Conservation (phyloP, 1,140 invertebrate genomes). For the Apis cerana region DNA sequence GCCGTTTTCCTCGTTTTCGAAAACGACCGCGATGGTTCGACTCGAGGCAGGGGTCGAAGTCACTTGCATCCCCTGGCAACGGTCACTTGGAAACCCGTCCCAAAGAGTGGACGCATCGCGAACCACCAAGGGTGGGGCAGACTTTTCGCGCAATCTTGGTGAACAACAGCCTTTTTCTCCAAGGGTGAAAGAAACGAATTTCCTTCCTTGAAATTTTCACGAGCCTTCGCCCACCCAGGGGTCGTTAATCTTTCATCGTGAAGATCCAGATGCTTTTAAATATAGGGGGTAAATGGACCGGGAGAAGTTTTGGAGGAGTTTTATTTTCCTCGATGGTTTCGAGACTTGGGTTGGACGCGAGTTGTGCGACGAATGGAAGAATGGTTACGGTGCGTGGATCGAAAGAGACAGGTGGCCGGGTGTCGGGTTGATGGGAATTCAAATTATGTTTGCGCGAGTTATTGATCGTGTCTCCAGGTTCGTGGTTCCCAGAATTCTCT, state of each 20-base stretch:
- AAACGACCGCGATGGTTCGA: slow-evolving; percentile 22
- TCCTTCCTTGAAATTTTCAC: slow-evolving; percentile 35
- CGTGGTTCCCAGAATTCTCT: neutral
- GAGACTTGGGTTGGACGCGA: too few species aligned
- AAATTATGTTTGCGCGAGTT: neutral
- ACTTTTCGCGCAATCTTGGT: slow-evolving; percentile 9
- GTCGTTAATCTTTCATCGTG: slow-evolving; percentile 31
- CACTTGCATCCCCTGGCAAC: slow-evolving; percentile 48
- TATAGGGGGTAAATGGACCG: neutral
- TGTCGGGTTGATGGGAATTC: neutral
- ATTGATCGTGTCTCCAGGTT: neutral
- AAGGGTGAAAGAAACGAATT: slow-evolving; percentile 14
- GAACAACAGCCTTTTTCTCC: slow-evolving; percentile 8
- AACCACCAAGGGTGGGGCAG: too few species aligned
- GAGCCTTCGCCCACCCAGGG: neutral
- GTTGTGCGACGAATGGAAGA: too few species aligned
- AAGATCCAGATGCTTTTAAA: slow-evolving; percentile 4
- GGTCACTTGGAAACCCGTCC: slow-evolving; percentile 56
- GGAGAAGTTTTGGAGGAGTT: too few species aligned
- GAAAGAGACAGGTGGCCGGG: neutral
- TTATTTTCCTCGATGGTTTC: neutral
- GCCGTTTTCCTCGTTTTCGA: slow-evolving; percentile 40
- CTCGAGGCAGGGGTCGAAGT: slow-evolving; percentile 19
- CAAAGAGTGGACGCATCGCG: slow-evolving; percentile 44
- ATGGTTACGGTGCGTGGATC: neutral